Evolutionary conservation across 2,797 vertebrate species (phyloP).

Genomic region (Gambelia wislizenii): DNA sequence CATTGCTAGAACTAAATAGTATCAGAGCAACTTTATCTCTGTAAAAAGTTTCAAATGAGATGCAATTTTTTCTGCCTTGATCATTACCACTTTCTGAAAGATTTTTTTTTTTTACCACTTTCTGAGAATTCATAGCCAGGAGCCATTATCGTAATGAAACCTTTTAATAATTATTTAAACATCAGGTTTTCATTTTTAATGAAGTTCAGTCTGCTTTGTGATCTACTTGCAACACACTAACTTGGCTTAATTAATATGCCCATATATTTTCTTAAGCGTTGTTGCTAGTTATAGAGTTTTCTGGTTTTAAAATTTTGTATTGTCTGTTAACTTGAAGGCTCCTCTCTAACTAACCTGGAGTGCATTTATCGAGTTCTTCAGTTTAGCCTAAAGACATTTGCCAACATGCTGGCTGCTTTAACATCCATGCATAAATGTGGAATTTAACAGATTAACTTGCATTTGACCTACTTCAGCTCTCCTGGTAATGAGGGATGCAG

Average conservation of each 20-base stretch:
- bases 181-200: conserved; percentile 21
- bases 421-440: conserved; percentile 80
- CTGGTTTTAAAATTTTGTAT: conserved; percentile 41
- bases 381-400: conserved; percentile 76
- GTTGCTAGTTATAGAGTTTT: not conserved
- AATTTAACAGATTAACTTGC: conserved; percentile 88
- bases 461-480: conserved; percentile 86
- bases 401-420: conserved; percentile 74
- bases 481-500: conserved; percentile 85
- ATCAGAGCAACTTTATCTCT: conserved; percentile 44
- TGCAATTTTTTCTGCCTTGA: not conserved
- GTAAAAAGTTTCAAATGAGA: not conserved
- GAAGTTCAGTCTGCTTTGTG: not conserved
- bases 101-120: too few species aligned
- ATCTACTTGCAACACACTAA: not conserved
- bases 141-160: not conserved
- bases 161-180: conserved; percentile 30
- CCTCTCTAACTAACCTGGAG: conserved; percentile 61
- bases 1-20: not conserved
- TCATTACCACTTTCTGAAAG: not conserved
- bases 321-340: conserved; percentile 60
- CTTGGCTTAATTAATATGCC: not conserved
- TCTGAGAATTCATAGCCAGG: not conserved
- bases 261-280: not conserved
- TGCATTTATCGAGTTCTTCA: conserved; percentile 74